These are phyloP conservation scores for Fukomys damarensis DNA, from an alignment of 2,113 vertebrate genomes.

Conservation along the genomic window DNA sequence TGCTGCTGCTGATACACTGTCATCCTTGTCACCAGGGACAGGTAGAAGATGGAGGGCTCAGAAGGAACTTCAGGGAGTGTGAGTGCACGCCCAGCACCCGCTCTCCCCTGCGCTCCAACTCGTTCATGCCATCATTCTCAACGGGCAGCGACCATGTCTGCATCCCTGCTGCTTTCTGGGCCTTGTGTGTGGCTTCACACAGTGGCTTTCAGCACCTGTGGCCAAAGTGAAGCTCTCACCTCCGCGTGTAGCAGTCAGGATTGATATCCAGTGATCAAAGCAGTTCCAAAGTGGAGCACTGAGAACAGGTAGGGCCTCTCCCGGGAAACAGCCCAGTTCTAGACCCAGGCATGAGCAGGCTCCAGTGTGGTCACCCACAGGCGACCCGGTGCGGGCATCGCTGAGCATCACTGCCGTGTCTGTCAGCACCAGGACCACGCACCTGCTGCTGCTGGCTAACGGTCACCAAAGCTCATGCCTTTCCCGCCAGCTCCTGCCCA, in stretches of 20 bases:
- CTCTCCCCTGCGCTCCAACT: background rate
- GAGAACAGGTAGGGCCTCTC: background rate
- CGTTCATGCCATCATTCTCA: background rate
- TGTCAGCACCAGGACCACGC: background rate
- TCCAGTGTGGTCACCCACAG: rapidly evolving
- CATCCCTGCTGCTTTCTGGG: slow-evolving; percentile 39
- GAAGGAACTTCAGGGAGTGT: background rate
- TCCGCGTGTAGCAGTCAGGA: slow-evolving; percentile 47
- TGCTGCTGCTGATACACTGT: rapidly evolving
- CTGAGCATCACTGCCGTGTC: background rate
- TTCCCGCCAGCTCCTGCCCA: background rate
- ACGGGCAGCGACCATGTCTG: background rate
- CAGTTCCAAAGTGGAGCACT: slow-evolving; percentile 65
- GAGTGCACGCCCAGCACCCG: background rate
- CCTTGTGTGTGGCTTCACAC: background rate
- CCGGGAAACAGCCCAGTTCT: background rate
- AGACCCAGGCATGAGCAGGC: too few relatives aligned
- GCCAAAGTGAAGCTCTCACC: background rate
- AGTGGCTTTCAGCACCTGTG: slow-evolving; percentile 7
- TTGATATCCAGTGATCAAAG: slow-evolving; percentile 66
- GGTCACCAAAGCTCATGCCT: background rate
- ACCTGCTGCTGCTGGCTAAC: background rate
- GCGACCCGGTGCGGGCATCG: background rate
- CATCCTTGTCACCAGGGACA: rapidly evolving
- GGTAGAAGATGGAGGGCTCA: background rate